Evolutionary conservation across 1,140 invertebrate species (phyloP).

Genomic region (Linepithema humile): DNA sequence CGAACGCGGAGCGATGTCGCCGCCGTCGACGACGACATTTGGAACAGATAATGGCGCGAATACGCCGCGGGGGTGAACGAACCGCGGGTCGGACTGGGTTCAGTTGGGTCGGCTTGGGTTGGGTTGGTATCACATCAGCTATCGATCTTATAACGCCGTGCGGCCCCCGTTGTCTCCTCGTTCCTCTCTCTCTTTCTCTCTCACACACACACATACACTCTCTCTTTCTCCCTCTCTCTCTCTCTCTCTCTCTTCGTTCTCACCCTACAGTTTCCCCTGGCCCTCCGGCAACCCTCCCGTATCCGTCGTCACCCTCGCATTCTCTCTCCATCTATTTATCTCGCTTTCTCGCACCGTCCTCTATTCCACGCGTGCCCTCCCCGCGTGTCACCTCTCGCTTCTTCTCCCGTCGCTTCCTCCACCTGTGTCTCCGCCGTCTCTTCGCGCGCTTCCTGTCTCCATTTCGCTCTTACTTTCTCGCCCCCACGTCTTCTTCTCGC

Average conservation of each 20-base stretch:
- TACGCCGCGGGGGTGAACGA: constrained; percentile 83
- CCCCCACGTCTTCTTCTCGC: constrained; percentile 44
- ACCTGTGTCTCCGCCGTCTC: constrained; percentile 56
- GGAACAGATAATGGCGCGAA: constrained; percentile 84
- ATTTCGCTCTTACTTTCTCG: constrained; percentile 63
- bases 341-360: constrained; percentile 45
- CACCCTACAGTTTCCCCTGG: background rate
- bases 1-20: constrained; percentile 82
- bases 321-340: constrained; percentile 29
- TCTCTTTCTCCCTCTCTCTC: constrained; percentile 12
- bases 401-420: constrained; percentile 48
- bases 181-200: constrained; percentile 49
- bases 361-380: constrained; percentile 31
- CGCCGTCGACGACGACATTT: constrained; percentile 80
- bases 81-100: constrained; percentile 79
- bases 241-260: constrained; percentile 33
- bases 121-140: constrained; percentile 82
- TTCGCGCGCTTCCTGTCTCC: constrained; percentile 61
- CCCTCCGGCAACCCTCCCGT: constrained; percentile 11
- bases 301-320: constrained; percentile 34
- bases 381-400: constrained; percentile 53
- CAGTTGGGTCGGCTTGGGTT: constrained; percentile 72
- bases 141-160: constrained; percentile 82
- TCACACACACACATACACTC: constrained; percentile 18
- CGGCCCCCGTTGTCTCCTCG: constrained; percentile 73